phyloP scores from a whole-genome alignment of 1,140 invertebrate species.

The Chironomus striatipennis region DNA sequence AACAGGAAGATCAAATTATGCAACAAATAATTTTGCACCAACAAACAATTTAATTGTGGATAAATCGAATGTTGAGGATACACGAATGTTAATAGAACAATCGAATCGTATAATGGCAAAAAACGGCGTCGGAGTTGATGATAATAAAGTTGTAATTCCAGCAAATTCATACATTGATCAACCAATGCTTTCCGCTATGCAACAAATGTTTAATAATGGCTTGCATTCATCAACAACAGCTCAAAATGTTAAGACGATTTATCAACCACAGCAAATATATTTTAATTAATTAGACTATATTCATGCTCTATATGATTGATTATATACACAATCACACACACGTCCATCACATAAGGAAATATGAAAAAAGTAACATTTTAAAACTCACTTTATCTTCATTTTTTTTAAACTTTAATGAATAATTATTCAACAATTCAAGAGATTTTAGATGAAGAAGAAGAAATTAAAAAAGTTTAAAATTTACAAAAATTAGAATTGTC shows the following conservation, averaged over 20 bases:
- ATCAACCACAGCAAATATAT: slow-evolving; percentile 19
- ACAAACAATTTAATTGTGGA: background rate
- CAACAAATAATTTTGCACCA: background rate
- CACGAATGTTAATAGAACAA: slow-evolving; percentile 12
- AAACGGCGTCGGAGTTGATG: background rate
- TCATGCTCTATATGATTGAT: background rate
- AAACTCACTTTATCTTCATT: too few relatives aligned
- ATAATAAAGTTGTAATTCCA: slow-evolving; percentile 11
- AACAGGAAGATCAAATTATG: background rate
- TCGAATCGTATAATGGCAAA: background rate
- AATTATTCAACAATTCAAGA: too few relatives aligned
- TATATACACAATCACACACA: background rate
- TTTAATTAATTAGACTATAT: background rate
- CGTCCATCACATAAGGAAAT: background rate
- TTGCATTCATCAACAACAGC: background rate
- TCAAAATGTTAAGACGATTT: background rate
- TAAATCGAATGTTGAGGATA: slow-evolving; percentile 16
- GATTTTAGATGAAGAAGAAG: too few relatives aligned
- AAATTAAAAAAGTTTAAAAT: too few relatives aligned
- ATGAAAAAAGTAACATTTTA: too few relatives aligned
- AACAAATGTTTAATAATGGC: slow-evolving; percentile 15
- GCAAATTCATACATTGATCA: background rate
- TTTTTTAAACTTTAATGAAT: too few relatives aligned
- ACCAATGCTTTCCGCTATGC: background rate
- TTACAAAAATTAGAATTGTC: too few relatives aligned